These are phyloP conservation scores for Megalonaias nervosa DNA, from an alignment of 1,140 invertebrate species.

Conservation along the genomic window DNA sequence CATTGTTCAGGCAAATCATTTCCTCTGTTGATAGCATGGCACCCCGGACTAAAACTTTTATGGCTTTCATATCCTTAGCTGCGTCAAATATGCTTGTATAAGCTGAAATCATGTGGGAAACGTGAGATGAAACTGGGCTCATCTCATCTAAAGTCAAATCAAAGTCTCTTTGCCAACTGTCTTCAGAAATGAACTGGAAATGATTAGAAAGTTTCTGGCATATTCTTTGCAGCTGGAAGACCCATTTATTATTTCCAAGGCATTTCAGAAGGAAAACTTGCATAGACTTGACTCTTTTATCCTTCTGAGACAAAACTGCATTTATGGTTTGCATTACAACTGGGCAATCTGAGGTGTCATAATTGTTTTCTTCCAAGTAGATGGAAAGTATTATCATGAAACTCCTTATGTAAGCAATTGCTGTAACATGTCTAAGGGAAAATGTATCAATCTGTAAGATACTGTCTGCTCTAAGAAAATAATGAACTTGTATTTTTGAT, in stretches of 20 bases:
- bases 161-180: conserved; percentile 6
- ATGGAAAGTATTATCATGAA: neutral
- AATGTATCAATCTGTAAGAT: neutral
- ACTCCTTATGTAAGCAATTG: conserved; percentile 14
- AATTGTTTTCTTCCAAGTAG: neutral
- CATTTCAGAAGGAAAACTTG: conserved; percentile 9
- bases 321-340: neutral
- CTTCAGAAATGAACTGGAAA: neutral
- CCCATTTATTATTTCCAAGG: neutral
- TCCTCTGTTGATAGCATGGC: conserved; percentile 4
- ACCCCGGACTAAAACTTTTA: neutral
- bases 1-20: neutral
- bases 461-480: neutral
- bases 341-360: neutral
- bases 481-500: too few relatives aligned
- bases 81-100: neutral
- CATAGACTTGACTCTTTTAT: neutral
- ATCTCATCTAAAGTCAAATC: conserved; percentile 7
- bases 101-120: neutral
- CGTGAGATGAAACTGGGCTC: conserved; percentile 1
- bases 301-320: neutral
- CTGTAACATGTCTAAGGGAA: conserved; percentile 3
- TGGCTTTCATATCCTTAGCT: neutral
- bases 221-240: neutral
- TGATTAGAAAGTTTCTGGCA: neutral